Percentiles rank a stretch among this genome's conserved stretches.
These are phyloP conservation scores for Calcarius lapponicus DNA, from an alignment of 2,797 vertebrate genomes.

Conservation along the genomic window DNA sequence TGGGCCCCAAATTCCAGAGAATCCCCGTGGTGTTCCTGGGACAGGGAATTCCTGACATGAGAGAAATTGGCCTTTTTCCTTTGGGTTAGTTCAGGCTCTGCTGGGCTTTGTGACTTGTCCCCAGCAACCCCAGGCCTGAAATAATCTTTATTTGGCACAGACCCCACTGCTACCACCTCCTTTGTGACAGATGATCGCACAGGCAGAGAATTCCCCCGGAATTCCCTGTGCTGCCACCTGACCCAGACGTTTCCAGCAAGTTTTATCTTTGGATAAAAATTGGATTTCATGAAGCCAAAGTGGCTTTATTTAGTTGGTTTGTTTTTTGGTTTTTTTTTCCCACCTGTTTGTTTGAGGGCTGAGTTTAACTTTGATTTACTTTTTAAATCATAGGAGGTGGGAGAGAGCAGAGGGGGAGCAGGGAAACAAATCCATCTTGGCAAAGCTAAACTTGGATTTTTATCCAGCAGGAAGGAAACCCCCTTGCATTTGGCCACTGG, in stretches of 20 bases:
- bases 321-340: background rate
- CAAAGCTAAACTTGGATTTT: background rate
- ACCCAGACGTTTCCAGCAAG: background rate
- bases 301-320: background rate
- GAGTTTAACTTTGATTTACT: background rate
- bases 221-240: background rate
- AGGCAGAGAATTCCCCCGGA: background rate
- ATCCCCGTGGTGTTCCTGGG: background rate
- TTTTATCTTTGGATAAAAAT: background rate
- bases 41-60: too few relatives aligned
- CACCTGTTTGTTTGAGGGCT: background rate
- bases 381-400: background rate
- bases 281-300: background rate
- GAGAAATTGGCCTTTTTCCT: background rate
- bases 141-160: background rate
- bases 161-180: background rate
- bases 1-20: background rate
- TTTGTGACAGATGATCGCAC: background rate
- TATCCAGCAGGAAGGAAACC: conserved; percentile 1
- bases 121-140: background rate
- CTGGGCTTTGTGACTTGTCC: background rate
- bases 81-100: background rate
- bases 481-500: background rate
- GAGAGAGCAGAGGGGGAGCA: background rate
- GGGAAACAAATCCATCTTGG: background rate